Evolutionary conservation across 92 coral and sea anemone genomes (phyloP).

Genomic region (Heliopora coerulea): DNA sequence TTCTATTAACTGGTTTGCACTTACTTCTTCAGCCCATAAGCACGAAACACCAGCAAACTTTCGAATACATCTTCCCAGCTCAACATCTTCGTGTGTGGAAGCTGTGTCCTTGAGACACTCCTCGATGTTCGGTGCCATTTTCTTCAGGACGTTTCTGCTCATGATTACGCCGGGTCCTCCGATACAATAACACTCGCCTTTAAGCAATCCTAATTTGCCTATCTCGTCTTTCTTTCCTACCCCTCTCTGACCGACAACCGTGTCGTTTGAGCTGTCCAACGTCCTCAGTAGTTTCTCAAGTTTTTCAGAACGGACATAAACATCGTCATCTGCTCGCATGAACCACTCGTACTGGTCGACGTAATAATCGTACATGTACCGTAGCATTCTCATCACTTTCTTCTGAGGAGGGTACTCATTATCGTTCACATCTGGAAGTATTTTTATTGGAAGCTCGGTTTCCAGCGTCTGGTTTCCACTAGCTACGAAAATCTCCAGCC

Average conservation of each 20-base stretch:
- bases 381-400: conserved; percentile 90
- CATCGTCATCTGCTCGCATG: conserved; percentile 97
- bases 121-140: conserved; percentile 80
- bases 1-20: neutral
- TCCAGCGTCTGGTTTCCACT: conserved; percentile 7
- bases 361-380: conserved; percentile 91
- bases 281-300: conserved; percentile 72
- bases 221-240: conserved; percentile 71
- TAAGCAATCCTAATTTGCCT: conserved; percentile 63
- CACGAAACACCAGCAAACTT: conserved; percentile 87
- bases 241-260: conserved; percentile 89
- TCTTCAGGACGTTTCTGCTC: conserved; percentile 77
- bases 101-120: conserved; percentile 69
- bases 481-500: conserved; percentile 74
- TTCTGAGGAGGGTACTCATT: conserved; percentile 93
- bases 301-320: conserved; percentile 74
- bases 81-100: conserved; percentile 91
- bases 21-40: conserved; percentile 92
- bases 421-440: conserved; percentile 77
- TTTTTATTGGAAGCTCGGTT: conserved; percentile 63
- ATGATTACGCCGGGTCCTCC: conserved; percentile 94
- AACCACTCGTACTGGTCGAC: conserved; percentile 92
- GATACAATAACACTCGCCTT: conserved; percentile 84
- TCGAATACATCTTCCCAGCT: conserved; percentile 89
- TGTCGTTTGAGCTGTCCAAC: conserved; percentile 79